phyloP scores from a whole-genome alignment of 2,888 invertebrate species.

The Sesia apiformis region DNA sequence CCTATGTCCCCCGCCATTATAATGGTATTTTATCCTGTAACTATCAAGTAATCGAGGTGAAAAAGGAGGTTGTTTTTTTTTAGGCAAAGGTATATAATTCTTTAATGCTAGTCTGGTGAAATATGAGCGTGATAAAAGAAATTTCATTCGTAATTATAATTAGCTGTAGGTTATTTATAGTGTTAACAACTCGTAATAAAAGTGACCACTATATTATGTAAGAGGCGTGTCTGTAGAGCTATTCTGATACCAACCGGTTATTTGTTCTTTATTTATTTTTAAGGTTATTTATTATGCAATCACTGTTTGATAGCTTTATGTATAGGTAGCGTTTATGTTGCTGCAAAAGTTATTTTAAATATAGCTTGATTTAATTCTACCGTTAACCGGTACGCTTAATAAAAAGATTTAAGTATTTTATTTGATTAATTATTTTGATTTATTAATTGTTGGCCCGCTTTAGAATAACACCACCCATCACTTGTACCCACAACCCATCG shows the following conservation, averaged over 20 bases:
- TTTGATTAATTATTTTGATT: too few relatives aligned
- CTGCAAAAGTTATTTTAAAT: too few relatives aligned
- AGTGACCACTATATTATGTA: conserved; percentile 66
- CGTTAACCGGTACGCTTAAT: too few relatives aligned
- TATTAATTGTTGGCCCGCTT: too few relatives aligned
- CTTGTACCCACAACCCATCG: too few relatives aligned
- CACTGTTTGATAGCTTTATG: too few relatives aligned
- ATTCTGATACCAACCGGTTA: not conserved
- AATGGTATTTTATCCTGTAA: conserved; percentile 51
- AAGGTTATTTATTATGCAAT: too few relatives aligned
- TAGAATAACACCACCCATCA: too few relatives aligned
- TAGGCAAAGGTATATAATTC: conserved; percentile 1
- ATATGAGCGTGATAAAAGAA: conserved; percentile 65
- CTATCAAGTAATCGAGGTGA: conserved; percentile 62
- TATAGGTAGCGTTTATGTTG: too few relatives aligned
- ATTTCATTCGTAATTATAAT: conserved; percentile 67
- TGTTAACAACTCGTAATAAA: conserved; percentile 53
- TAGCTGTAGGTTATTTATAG: conserved; percentile 54
- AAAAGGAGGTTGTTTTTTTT: conserved; percentile 14
- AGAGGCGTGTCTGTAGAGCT: conserved; percentile 33
- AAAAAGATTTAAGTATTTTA: too few relatives aligned
- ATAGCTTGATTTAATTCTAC: too few relatives aligned
- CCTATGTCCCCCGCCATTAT: not conserved
- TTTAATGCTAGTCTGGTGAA: conserved; percentile 57
- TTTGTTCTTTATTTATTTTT: not conserved